A percentile compares a stretch with the other conserved stretches of the same genome.
Conservation (phyloP, 2,888 invertebrate genomes). For the Macaria notata region DNA sequence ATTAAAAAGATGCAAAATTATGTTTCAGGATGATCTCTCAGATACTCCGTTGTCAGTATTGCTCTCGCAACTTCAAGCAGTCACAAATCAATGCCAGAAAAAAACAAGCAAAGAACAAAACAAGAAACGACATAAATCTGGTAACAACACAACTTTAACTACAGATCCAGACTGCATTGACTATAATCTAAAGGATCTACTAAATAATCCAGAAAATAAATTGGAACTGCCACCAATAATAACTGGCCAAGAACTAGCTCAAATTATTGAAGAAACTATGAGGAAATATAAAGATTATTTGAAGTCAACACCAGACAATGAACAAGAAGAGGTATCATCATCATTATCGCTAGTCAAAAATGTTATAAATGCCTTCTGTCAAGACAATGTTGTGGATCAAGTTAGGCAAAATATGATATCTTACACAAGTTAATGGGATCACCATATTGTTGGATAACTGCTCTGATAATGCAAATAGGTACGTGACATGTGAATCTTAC, state of each 20-base stretch:
- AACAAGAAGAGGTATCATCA: slow-evolving; percentile 60
- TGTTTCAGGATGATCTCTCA: slow-evolving; percentile 69
- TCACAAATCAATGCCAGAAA: slow-evolving; percentile 62
- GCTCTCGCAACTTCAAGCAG: slow-evolving; percentile 71
- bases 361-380: slow-evolving; percentile 85
- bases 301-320: slow-evolving; percentile 51
- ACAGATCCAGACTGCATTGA: slow-evolving; percentile 36
- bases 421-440: slow-evolving; percentile 43
- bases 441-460: too few species aligned
- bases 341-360: slow-evolving; percentile 61
- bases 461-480: too few species aligned
- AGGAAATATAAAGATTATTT: slow-evolving; percentile 47
- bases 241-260: slow-evolving; percentile 53
- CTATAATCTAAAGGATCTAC: slow-evolving; percentile 53
- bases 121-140: slow-evolving; percentile 63
- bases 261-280: slow-evolving; percentile 61
- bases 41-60: slow-evolving; percentile 72
- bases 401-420: slow-evolving; percentile 77
- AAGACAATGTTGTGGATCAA: slow-evolving; percentile 81
- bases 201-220: slow-evolving; percentile 56
- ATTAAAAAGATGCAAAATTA: background rate
- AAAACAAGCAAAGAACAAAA: slow-evolving; percentile 62
- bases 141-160: slow-evolving; percentile 48
- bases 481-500: too few species aligned
- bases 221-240: slow-evolving; percentile 51